Percentiles rank a stretch among this genome's conserved stretches.
Conservation (phyloP, 2,797 vertebrate species). For the Myotis myotis region DNA sequence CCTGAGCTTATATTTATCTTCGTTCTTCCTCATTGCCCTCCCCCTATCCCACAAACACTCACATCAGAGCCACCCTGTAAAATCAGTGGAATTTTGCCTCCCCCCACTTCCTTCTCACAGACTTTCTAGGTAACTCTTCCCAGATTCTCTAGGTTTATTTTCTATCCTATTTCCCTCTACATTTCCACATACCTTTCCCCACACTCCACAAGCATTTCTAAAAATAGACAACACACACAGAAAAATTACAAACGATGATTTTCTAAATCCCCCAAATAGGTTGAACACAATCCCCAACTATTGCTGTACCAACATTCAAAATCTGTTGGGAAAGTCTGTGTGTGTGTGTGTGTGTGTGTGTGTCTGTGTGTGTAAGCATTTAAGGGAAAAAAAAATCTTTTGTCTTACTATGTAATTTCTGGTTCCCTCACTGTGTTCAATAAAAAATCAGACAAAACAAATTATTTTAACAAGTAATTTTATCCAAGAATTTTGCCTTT, state of each 20-base stretch:
- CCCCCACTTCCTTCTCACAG: background rate
- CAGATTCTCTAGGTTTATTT: background rate
- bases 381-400: background rate
- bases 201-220: background rate
- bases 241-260: background rate
- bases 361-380: background rate
- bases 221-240: background rate
- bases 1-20: background rate
- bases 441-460: background rate
- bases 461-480: background rate
- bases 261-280: background rate
- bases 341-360: background rate
- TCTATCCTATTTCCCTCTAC: background rate
- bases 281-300: background rate
- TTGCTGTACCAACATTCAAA: background rate
- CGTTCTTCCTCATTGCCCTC: background rate
- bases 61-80: background rate
- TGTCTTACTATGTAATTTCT: constrained; percentile 16
- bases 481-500: background rate
- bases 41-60: background rate
- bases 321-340: background rate
- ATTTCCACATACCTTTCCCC: background rate
- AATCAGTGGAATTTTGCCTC: background rate
- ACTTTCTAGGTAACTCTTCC: background rate
- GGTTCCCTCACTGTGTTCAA: background rate